A percentile compares a stretch with the other conserved stretches of the same genome.
Evolutionary conservation across 2,113 vertebrate species (phyloP).

Genomic region (Phyllostomus hastatus): DNA sequence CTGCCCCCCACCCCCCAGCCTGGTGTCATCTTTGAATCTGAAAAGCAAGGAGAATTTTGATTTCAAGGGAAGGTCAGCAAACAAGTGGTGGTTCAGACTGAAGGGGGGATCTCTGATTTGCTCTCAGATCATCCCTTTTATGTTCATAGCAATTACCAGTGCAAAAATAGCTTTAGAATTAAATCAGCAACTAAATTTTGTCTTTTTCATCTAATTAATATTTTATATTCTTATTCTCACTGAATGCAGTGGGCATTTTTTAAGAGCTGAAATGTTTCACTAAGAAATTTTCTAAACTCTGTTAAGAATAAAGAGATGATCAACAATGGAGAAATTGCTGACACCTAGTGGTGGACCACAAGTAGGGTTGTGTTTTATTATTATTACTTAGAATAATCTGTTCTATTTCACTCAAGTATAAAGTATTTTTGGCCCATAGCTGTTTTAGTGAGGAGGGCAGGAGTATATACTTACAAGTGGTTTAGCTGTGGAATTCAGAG

Average conservation of each 20-base stretch:
- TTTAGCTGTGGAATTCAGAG: conserved; percentile 40
- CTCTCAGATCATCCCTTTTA: background rate
- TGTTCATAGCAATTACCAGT: background rate
- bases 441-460: conserved; percentile 53
- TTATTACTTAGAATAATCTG: background rate
- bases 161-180: background rate
- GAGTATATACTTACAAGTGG: background rate
- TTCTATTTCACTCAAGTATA: background rate
- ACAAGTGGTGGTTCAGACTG: background rate
- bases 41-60: background rate
- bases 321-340: conserved; percentile 72
- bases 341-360: conserved; percentile 78
- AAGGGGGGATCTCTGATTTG: background rate
- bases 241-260: background rate
- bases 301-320: background rate
- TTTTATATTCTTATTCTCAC: background rate
- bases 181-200: background rate
- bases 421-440: conserved; percentile 42
- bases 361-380: background rate
- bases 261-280: background rate
- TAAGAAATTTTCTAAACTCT: background rate
- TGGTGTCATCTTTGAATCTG: background rate
- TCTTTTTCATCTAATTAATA: background rate
- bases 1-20: background rate
- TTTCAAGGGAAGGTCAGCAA: background rate